Base-by-base conservation (phyloP, 1,140 invertebrate genomes). In the Lepidotrigona ventralis region DNA sequence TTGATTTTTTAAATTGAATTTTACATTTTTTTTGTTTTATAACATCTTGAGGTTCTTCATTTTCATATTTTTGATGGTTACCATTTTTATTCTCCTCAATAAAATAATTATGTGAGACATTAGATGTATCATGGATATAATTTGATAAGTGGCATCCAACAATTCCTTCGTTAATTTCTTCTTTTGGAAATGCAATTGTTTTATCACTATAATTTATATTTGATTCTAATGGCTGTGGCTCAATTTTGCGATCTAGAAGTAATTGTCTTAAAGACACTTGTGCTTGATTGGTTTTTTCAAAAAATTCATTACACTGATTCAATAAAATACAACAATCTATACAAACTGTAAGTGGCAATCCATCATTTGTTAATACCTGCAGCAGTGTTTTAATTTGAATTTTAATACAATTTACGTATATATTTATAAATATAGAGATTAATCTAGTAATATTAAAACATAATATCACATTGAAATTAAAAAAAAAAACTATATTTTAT, bases 271-370 rank as follows among this genome's bases (percentile, higher is more conserved):
- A 87, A 21, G 91, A 93, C 54, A 79, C 69, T 89, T 95, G 94
- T 8, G 94, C 94, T 88, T 92, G 88, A 87, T 94, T 93, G 0
- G 93, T 92, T 86, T 93, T 94, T 29, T 94, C 93, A 85, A 91
- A 93, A 90, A 95, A 95, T 60, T 94, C 93, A 63, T 81, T 92
- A 79, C 90, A 94, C 73, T 94, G 93, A 77, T 93, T 92, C 23
- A 95, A 85, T 39, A 90, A 85, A n/a, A 91, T 81, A 70, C 91
- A 94, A 82, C 94, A 95, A 29, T 94, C 93, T 69, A 92, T 84
- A 71, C 94, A 95, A n/a, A 95, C 83, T 54, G 80, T 87, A 14
- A 94, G 88, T 23, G 94, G 93, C 51, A 94, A 88, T 66, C 79
- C 87, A 77, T 94, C 94, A 11, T 88, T 93, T 51, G 90, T 83